These are phyloP conservation scores for Nesogale talazaci DNA, from an alignment of 2,113 vertebrate species.

Conservation along the genomic window DNA sequence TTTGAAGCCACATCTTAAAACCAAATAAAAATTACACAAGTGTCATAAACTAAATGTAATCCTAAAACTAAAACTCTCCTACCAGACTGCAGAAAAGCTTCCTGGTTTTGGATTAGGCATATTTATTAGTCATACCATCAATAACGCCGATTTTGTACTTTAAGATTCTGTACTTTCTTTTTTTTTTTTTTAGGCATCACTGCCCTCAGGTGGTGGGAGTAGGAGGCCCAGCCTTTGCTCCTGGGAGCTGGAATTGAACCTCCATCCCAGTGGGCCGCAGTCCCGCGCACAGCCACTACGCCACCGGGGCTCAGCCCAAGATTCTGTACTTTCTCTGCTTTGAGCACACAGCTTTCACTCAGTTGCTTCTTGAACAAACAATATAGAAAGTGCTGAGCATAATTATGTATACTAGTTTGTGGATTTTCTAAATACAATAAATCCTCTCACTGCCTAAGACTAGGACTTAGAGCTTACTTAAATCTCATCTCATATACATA, in stretches of 20 bases:
- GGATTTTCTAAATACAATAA: conserved; percentile 1
- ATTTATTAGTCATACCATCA: background rate
- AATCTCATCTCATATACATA: background rate
- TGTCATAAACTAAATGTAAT: background rate
- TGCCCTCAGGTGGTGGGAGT: too few species aligned
- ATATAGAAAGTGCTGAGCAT: background rate
- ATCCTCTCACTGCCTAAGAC: background rate
- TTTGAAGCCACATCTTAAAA: background rate
- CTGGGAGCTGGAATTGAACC: too few species aligned
- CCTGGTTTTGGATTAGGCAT: background rate
- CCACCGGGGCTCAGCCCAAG: too few species aligned
- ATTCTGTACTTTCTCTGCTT: conserved; percentile 10
- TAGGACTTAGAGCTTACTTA: background rate
- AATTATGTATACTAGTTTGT: conserved; percentile 19
- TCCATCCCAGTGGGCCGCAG: too few species aligned
- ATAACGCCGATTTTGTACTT: background rate
- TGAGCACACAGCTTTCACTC: background rate
- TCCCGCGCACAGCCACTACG: too few species aligned
- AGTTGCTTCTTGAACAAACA: conserved; percentile 13
- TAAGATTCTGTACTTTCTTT: background rate
- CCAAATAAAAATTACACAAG: background rate
- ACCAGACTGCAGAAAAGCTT: background rate
- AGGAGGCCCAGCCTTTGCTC: too few species aligned
- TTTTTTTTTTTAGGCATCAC: too few species aligned
- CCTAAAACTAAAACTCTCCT: background rate